These are phyloP conservation scores for Octonoba sinensis DNA, from an alignment of 2,888 invertebrate species.

Conservation along the genomic window DNA sequence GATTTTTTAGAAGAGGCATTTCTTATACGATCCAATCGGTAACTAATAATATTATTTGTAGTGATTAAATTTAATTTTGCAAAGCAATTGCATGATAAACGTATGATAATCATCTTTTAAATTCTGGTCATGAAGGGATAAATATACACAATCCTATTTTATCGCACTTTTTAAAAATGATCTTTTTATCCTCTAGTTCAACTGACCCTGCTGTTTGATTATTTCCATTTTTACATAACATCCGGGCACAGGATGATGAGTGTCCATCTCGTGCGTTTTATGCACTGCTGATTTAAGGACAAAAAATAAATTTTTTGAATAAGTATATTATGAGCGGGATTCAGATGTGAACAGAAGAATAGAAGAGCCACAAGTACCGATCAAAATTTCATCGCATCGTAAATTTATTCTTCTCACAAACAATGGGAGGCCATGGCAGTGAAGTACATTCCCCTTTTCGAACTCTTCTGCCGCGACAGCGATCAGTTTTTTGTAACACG, in stretches of 20 bases:
- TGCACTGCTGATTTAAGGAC: constrained; percentile 20
- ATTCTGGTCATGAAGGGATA: too few relatives aligned
- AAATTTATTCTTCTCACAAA: constrained; percentile 13
- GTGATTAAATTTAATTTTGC: too few relatives aligned
- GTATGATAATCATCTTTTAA: too few relatives aligned
- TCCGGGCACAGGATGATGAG: neutral
- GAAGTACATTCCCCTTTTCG: constrained; percentile 23
- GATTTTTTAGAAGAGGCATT: too few relatives aligned
- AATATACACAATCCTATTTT: too few relatives aligned
- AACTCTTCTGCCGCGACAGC: constrained; percentile 7
- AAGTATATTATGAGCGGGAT: too few relatives aligned
- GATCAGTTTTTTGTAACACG: neutral
- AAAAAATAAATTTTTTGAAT: neutral
- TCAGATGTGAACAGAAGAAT: too few relatives aligned
- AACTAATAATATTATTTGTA: too few relatives aligned
- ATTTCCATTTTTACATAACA: neutral
- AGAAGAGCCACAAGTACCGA: constrained; percentile 7
- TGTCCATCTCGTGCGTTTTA: constrained; percentile 2
- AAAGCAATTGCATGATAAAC: too few relatives aligned
- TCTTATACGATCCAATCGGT: too few relatives aligned
- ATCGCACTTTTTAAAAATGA: too few relatives aligned
- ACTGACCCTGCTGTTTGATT: constrained; percentile 13
- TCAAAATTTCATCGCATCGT: constrained; percentile 24
- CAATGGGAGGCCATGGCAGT: constrained; percentile 9
- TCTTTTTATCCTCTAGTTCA: neutral